A percentile compares a stretch with the other conserved stretches of the same genome.
Evolutionary conservation across 2,888 invertebrate genomes (phyloP).

Genomic region (Helobdella robusta): DNA sequence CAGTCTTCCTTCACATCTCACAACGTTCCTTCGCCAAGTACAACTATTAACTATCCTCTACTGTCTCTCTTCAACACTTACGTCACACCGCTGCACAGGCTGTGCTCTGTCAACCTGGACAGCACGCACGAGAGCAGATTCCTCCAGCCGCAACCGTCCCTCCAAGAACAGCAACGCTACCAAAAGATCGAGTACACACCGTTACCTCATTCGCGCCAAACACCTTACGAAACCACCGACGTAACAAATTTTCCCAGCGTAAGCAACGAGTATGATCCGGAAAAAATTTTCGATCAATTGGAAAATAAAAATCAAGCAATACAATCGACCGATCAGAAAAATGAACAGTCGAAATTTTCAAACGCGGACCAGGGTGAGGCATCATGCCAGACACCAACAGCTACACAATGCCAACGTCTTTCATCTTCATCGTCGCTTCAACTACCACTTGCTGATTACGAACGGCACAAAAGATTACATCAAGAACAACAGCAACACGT

Average conservation of each 20-base stretch:
- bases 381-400: background rate
- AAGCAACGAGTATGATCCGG: slow-evolving; percentile 5
- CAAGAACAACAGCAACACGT: no score
- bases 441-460: no score
- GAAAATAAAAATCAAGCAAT: no score
- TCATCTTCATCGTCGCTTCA: slow-evolving; percentile 10
- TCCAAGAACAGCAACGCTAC: no score
- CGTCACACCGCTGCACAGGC: slow-evolving; percentile 16
- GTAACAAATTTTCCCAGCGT: no score
- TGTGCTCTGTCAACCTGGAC: background rate
- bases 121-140: background rate
- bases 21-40: background rate
- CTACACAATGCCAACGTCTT: slow-evolving; percentile 7
- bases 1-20: slow-evolving; percentile 6
- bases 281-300: no score
- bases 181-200: no score
- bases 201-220: no score
- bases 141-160: no score
- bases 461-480: no score
- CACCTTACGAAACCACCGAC: no score
- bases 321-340: no score
- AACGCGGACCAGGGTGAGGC: slow-evolving; percentile 3
- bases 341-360: background rate
- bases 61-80: slow-evolving; percentile 23
- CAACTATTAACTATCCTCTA: slow-evolving; percentile 21